Evolutionary conservation across 2,797 vertebrate genomes (phyloP).

Genomic region (Dallia pectoralis): DNA sequence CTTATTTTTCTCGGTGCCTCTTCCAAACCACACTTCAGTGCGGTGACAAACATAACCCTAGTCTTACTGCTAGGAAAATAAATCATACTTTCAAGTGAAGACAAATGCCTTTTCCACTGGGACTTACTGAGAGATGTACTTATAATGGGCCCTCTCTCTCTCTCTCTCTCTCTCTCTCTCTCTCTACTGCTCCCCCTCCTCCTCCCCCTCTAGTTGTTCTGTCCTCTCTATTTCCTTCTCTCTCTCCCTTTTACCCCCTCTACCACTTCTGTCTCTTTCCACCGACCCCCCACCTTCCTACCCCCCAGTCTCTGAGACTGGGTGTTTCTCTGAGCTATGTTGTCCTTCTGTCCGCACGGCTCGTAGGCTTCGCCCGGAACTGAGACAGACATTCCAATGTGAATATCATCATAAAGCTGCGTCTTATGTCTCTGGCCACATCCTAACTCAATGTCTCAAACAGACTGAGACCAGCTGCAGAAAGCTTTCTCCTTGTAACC

Average conservation of each 20-base stretch:
- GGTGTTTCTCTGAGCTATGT: neutral
- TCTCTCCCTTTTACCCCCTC: neutral
- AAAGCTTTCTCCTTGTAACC: conserved; percentile 23
- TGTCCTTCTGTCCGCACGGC: neutral
- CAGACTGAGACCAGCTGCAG: conserved; percentile 15
- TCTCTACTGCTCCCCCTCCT: neutral
- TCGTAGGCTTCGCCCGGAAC: neutral
- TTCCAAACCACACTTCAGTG: conserved; percentile 50
- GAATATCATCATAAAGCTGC: neutral
- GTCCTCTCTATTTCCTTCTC: neutral
- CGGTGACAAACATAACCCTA: conserved; percentile 73
- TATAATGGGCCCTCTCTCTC: conserved; percentile 60
- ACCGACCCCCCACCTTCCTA: conserved; percentile 53
- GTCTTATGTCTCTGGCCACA: neutral
- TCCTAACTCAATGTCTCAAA: neutral
- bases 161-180: neutral
- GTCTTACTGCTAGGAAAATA: conserved; percentile 71
- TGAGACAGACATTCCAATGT: neutral
- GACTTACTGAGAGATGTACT: conserved; percentile 66
- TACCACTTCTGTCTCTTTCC: conserved; percentile 7
- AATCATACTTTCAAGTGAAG: conserved; percentile 77
- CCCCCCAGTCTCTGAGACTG: conserved; percentile 37
- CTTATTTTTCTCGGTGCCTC: conserved; percentile 43
- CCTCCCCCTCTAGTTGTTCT: neutral
- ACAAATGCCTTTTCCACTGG: conserved; percentile 73